Base-by-base conservation (phyloP, 2,888 invertebrate species). In the Eilema depressum region DNA sequence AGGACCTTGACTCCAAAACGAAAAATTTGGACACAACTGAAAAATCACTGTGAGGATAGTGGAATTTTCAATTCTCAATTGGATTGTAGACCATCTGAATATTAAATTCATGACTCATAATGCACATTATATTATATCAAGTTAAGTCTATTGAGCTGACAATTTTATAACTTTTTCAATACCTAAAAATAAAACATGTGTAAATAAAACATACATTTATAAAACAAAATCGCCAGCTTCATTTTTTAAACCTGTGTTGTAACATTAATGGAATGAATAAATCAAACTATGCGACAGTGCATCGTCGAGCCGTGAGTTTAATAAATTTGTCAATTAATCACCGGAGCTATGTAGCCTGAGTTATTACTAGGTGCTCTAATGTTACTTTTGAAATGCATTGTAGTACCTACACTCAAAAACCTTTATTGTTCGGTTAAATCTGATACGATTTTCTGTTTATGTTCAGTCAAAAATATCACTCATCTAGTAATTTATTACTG, bases 281-380 rank as follows among this genome's bases (percentile, higher is more conserved):
- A 82, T 80, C 83, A 78, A 75, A 74, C 75, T 76, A 75, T 78
- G 76, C 74, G 68, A 62, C 71, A 65, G 71, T 78, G 75, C 70
- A 75, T 77, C 59, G 79, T 66, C 41, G 68, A 69, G 75, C 74
- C 62, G 62, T 62, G 69, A 70, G 75, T 81, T 83, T 83, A 81
- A 83, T 75, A 80, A 78, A 83, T 83, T 69, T 76, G 61, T 26
- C 78, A 76, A 83, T 83, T 83, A 81, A 77, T 83, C 81, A 78
- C 71, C 70, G 72, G 53, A 72, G 70, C 77, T 76, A 74, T 73
- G 73, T 72, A 69, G 61, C 33, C n/a, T 71, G 77, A 80, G 74
- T 74, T 80, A 81, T 81, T 73, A 75, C 71, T 63, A 53, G 73
- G n/a, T 69, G 12, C 66, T 67, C 37, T 28, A 59, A 64, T 64